Base-by-base conservation (phyloP, 2,888 invertebrate species). In the Asteroscopus sphinx region DNA sequence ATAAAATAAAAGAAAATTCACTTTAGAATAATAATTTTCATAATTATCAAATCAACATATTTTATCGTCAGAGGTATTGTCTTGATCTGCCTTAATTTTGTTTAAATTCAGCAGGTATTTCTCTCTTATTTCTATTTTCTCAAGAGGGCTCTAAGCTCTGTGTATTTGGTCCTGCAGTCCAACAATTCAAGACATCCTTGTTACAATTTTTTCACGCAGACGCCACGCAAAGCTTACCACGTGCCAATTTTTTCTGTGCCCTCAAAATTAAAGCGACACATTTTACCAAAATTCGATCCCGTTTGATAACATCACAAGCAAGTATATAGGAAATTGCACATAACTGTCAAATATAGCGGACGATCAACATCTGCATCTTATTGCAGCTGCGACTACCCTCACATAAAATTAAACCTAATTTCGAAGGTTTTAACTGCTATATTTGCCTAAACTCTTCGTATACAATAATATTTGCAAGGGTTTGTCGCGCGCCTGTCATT, bases 401-500 rank as follows among this genome's bases (percentile, higher is more conserved):
- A 33, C n/a, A 7, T 25, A 11, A 72, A 58, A 45, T 11, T 32
- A 5, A 39, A 28, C 67, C 37, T 32, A 41, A 42, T 7, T 0
- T 0, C 16, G 0, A 1, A n/a, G 0, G 0, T 0, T 0, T 5
- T 51, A 66, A 46, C 32, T 3, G 8, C 13, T 41, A 58, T 13
- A 41, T 58, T 56, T 46, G 30, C 15, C 28, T n/a, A 9, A 39
- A 7, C 3, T n/a, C 60, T 68, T 56, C 68, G 70, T 71, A 71
- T 81, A 73, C 60, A 77, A 76, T 73, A 78, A 77, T 76, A 77
- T 80, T 82, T 74, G 75, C 70, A 64, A 61, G 45, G 55, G 65
- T 72, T 76, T 74, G 68, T 71, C 75, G 71, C 88, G 85, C 89
- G 90, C 89, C 91, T 86, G 88, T 86, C 87, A 86, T 89, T 89